phyloP scores from a whole-genome alignment of 2,113 vertebrate genomes.

The rat (Rattus norvegicus) region DNA sequence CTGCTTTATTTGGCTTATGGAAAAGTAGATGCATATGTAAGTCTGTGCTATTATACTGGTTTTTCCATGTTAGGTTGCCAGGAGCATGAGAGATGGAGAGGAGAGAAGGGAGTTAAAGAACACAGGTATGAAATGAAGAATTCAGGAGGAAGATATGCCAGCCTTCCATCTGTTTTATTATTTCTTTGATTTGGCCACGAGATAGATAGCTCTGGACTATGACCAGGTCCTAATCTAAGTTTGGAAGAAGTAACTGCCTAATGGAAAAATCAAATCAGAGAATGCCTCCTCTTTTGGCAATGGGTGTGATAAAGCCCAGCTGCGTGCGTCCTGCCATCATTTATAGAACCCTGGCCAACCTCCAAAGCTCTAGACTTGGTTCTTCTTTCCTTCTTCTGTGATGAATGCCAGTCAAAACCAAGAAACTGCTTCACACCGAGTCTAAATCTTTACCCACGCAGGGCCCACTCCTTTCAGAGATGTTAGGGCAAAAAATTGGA shows the following conservation, averaged over 20 bases:
- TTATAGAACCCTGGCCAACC: slow-evolving; percentile 74
- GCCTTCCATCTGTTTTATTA: background rate
- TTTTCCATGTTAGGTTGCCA: background rate
- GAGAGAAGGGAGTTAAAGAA: background rate
- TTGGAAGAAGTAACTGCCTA: slow-evolving; percentile 78
- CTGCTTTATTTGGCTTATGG: background rate
- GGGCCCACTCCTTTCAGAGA: slow-evolving; percentile 71
- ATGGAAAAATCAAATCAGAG: slow-evolving; percentile 67
- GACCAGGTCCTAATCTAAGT: slow-evolving; percentile 78
- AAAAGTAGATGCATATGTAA: background rate
- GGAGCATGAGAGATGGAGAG: background rate
- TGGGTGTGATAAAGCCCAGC: slow-evolving; percentile 59
- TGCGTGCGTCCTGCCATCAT: slow-evolving; percentile 63
- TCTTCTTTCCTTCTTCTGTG: slow-evolving; percentile 58
- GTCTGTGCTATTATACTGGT: background rate
- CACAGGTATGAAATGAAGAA: slow-evolving; percentile 60
- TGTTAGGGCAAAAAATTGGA: slow-evolving; percentile 46
- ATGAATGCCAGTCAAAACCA: slow-evolving; percentile 79
- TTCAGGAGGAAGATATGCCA: slow-evolving; percentile 37
- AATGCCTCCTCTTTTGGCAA: slow-evolving; percentile 75
- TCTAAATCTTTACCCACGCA: slow-evolving; percentile 75
- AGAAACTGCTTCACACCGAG: slow-evolving; percentile 70
- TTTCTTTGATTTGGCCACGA: slow-evolving; percentile 67
- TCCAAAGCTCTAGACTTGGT: slow-evolving; percentile 81
- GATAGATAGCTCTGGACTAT: slow-evolving; percentile 77